Conservation (phyloP, 2,113 vertebrate genomes). For the Cygnus buccinator region DNA sequence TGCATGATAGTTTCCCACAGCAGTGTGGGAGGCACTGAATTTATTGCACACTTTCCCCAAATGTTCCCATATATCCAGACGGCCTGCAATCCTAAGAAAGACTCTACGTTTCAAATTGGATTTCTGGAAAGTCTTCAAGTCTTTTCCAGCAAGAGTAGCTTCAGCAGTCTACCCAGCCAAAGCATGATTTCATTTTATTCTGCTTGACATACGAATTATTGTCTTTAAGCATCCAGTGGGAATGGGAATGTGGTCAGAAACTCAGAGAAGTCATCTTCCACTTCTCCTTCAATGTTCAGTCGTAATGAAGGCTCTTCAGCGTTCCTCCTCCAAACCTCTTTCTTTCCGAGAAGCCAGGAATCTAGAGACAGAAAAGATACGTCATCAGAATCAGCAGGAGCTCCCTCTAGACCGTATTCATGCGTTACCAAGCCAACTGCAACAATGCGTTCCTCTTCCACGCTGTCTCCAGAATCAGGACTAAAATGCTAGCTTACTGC, state of each 20-base stretch:
- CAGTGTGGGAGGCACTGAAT: constrained; percentile 10
- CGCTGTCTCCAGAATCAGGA: accelerated
- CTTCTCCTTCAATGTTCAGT: constrained; percentile 71
- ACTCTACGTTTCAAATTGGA: neutral
- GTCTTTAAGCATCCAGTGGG: neutral
- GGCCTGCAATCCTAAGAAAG: constrained; percentile 21
- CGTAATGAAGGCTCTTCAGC: constrained; percentile 91
- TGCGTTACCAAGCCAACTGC: neutral
- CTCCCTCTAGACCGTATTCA: neutral
- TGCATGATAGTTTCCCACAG: constrained; percentile 28
- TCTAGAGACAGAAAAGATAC: constrained; percentile 77
- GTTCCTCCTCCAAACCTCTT: constrained; percentile 87
- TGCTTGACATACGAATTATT: neutral
- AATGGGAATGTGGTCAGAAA: constrained; percentile 10
- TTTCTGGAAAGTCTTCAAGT: neutral
- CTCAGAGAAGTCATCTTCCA: neutral
- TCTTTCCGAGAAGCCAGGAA: constrained; percentile 90
- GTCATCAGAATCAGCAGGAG: neutral
- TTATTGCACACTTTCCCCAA: constrained; percentile 50
- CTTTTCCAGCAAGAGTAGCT: neutral
- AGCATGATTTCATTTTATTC: neutral
- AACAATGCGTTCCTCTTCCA: neutral
- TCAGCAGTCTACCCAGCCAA: neutral
- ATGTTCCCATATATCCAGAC: constrained; percentile 28
- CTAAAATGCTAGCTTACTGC: neutral